phyloP scores from a whole-genome alignment of 2,888 invertebrate species.

The Leptinotarsa peninsularis region DNA sequence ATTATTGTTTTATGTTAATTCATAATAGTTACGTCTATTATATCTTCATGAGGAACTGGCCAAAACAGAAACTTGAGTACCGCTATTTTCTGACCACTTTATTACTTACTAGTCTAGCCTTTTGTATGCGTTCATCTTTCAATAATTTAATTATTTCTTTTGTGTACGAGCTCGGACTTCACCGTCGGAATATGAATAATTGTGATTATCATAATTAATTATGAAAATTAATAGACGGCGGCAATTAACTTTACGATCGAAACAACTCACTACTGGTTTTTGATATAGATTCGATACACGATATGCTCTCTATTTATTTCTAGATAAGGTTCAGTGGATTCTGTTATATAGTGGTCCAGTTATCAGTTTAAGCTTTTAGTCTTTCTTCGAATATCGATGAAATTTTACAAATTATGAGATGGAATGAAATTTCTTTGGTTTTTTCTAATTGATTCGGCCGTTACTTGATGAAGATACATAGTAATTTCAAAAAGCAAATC shows the following conservation, averaged over 20 bases:
- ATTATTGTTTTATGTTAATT: conserved; percentile 16
- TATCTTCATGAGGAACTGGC: conserved; percentile 15
- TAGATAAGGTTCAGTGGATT: not conserved
- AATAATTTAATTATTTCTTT: conserved; percentile 17
- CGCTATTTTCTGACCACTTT: conserved; percentile 9
- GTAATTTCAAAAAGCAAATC: no score
- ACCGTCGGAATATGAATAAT: conserved; percentile 9
- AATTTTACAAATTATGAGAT: no score
- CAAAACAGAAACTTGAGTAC: conserved; percentile 7
- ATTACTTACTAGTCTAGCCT: conserved; percentile 13
- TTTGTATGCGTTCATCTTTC: conserved; percentile 14
- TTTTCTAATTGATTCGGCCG: no score
- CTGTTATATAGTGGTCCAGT: no score
- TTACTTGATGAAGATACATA: no score
- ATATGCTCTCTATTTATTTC: not conserved
- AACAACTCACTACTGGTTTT: conserved; percentile 13
- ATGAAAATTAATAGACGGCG: conserved; percentile 7
- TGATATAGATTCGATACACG: conserved; percentile 2
- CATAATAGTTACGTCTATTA: conserved; percentile 14
- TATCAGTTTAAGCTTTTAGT: no score
- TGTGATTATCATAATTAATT: conserved; percentile 13
- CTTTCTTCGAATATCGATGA: no score
- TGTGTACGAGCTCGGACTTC: not conserved
- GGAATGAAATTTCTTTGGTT: no score
- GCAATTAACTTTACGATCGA: conserved; percentile 5